Base-by-base conservation (phyloP, 2,888 invertebrate species). In the Sphaerophoria taeniata region DNA sequence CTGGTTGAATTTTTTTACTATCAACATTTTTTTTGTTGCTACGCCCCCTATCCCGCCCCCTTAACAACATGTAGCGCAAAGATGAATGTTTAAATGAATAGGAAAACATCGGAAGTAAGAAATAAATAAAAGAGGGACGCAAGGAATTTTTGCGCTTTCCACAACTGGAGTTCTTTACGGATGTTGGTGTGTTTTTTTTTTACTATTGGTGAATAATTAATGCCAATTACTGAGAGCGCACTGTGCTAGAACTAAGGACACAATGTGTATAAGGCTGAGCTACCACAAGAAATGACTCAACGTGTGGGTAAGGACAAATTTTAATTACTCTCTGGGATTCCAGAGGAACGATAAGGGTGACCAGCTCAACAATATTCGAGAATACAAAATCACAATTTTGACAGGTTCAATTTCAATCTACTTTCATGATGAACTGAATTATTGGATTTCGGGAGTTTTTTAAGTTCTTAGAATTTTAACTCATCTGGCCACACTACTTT, bases 121-220 rank as follows among this genome's bases (percentile, higher is more conserved):
- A 24, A 24, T 24, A 24, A 24, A 24, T 24, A 24, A 24, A 24
- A 24, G 81, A 65, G 81, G 81, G 81, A 81, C 73, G 56, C 71
- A 77, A 75, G 56, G 58, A 79, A 83, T 76, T 67, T 76, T 60
- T 51, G 47, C 58, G 47, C 58, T 60, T 69, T 70, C 39, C 43
- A 65, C 58, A 53, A 72, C 53, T 43, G 33, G 58, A 65, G 53
- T 58, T 73, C 63, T 67, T 70, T 78, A 58, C 56, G 6, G 39
- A 39, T 77, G 77, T 82, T 73, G 49, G 63, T 16, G 9, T 43
- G 12, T 43, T 36, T 33, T 51, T 82, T 85, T 85, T 79, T 81
- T 24, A 24, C 81, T 85, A 85, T 85, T 77, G 81, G 85, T 85
- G 85, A 85, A 85, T 85, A 85, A 85, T 85, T 85, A 85, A 85